Evolutionary conservation across 1,140 invertebrate genomes (phyloP).

Genomic region (Pemphigus obesinymphae): DNA sequence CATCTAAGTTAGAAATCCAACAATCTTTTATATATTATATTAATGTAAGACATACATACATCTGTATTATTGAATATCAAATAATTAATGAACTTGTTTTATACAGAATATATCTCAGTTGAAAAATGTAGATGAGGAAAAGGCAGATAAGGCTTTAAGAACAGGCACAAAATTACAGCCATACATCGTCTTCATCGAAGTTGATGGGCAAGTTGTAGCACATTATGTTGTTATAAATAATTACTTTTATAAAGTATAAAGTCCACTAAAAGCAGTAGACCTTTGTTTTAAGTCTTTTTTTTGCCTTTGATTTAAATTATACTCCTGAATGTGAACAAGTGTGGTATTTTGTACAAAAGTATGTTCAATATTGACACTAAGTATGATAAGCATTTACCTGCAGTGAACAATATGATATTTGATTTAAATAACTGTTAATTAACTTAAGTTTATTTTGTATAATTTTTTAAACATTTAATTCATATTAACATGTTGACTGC

Average conservation of each 20-base stretch:
- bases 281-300: too few species aligned
- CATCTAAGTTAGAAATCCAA: not conserved
- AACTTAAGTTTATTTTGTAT: not conserved
- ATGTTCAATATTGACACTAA: not conserved
- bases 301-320: too few species aligned
- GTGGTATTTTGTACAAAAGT: not conserved
- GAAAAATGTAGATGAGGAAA: not conserved
- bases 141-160: not conserved
- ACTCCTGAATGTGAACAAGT: too few species aligned
- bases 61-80: not conserved
- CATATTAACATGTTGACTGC: too few species aligned
- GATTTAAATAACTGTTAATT: not conserved
- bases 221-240: not conserved
- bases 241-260: not conserved
- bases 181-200: too few species aligned
- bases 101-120: not conserved
- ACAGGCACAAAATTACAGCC: too few species aligned
- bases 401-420: too few species aligned
- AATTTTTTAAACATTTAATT: too few species aligned
- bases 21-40: not conserved
- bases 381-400: too few species aligned
- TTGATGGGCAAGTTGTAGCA: too few species aligned
- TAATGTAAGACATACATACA: not conserved
- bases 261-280: too few species aligned
- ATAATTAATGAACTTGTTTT: not conserved